Base-by-base conservation (phyloP, 2,888 invertebrate species). In the Ypsolopha sequella region DNA sequence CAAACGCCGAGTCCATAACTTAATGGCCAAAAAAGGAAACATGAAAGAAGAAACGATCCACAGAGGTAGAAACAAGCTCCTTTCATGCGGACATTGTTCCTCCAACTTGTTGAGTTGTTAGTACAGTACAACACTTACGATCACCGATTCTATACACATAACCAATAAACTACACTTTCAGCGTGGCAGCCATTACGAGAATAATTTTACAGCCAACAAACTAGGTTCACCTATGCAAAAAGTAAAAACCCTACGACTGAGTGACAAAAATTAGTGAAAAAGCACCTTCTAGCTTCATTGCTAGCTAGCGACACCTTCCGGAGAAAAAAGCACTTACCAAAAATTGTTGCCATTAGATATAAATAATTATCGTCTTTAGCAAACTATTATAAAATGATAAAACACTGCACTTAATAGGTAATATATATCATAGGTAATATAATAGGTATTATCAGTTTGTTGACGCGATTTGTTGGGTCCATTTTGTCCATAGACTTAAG, bases 151-250 rank as follows among this genome's bases (percentile, higher is more conserved):
- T 70, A 73, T 63, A 65, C 67, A 80, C 78, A 82, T 81, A 84
- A 82, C 80, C 80, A 82, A 73, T 75, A 76, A 69, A 68, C 75
- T 81, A 81, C 68, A 78, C 73, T 70, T 77, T 76, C 69, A 79
- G 81, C 81, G 81, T 81, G 84, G 82, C 84, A 85, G 82, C 84
- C 84, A 84, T 84, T 85, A 82, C 76, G 61, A 80, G 79, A 79
- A 76, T 80, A 76, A 76, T 79, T 81, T 76, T 72, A 78, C 75
- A 74, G 70, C 67, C 71, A 73, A 75, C 66, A 65, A 67, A 65
- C 66, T 68, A 73, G 7, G 4, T 4, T 24, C 34, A 52, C 66
- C 64, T 76, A 73, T 66, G 74, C 75, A 81, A 78, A 80, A 81
- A 79, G 76, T 78, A 80, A 80, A 79, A 78, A 76, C 70, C 67